These are phyloP conservation scores for Ganaspis brasiliensis DNA, from an alignment of 2,888 invertebrate genomes.

Conservation along the genomic window DNA sequence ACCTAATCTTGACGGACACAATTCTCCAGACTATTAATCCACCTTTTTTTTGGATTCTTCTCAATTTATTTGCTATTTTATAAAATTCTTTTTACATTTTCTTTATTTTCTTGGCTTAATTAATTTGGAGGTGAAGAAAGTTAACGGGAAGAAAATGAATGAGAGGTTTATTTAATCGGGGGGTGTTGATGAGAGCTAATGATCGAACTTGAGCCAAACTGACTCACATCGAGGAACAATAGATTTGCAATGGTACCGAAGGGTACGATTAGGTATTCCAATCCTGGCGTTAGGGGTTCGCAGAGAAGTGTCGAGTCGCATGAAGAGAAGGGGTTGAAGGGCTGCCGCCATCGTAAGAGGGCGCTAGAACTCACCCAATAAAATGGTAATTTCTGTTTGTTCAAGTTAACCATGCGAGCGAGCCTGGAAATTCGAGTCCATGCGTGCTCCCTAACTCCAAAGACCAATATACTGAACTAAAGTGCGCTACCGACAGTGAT, in stretches of 20 bases:
- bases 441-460: constrained; percentile 78
- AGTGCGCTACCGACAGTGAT: constrained; percentile 72
- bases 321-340: constrained; percentile 61
- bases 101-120: too few species aligned
- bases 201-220: constrained; percentile 56
- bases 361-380: constrained; percentile 82
- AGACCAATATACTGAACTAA: constrained; percentile 76
- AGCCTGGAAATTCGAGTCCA: constrained; percentile 78
- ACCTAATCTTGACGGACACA: too few species aligned
- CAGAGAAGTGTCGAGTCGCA: constrained; percentile 61
- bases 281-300: constrained; percentile 71
- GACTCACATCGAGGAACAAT: constrained; percentile 70
- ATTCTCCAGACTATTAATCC: too few species aligned
- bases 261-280: constrained; percentile 78
- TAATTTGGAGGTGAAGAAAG: not conserved
- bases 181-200: constrained; percentile 44
- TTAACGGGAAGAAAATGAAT: not conserved
- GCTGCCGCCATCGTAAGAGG: constrained; percentile 67
- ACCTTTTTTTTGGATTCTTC: too few species aligned
- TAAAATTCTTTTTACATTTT: too few species aligned
- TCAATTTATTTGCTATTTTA: too few species aligned
- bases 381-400: constrained; percentile 88
- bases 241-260: constrained; percentile 74
- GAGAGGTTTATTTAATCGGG: constrained; percentile 6
- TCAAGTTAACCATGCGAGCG: constrained; percentile 84